phyloP scores from a whole-genome alignment of 2,888 invertebrate genomes.

The Augochlorella aurata region DNA sequence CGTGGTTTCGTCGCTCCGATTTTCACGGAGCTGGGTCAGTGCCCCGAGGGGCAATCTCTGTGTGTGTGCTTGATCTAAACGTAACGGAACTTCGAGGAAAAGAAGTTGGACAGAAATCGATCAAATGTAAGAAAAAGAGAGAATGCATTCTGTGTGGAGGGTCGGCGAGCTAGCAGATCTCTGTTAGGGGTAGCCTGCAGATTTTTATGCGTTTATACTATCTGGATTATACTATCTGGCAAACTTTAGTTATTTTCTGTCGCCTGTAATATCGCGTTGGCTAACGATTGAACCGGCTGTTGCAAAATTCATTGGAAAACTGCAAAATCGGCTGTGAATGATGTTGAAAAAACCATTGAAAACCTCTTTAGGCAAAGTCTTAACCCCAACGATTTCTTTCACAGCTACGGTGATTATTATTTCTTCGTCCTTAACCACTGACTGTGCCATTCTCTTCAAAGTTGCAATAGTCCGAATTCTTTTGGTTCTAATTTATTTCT shows the following conservation, averaged over 20 bases:
- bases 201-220: background rate
- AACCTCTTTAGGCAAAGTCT: background rate
- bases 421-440: too few relatives aligned
- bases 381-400: background rate
- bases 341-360: background rate
- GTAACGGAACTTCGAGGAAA: background rate
- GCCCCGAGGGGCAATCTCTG: background rate
- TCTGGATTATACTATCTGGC: background rate
- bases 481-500: too few relatives aligned
- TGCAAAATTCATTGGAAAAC: background rate
- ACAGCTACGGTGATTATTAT: too few relatives aligned
- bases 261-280: background rate
- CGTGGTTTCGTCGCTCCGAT: conserved; percentile 4
- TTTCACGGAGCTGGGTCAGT: conserved; percentile 31
- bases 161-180: background rate
- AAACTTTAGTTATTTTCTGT: background rate
- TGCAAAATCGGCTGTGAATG: background rate
- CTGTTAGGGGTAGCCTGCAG: background rate
- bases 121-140: background rate
- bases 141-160: background rate
- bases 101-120: background rate
- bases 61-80: conserved; percentile 1
- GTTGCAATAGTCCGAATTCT: background rate
- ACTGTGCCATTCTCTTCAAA: too few relatives aligned
- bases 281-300: background rate